phyloP scores from a whole-genome alignment of 2,113 vertebrate species.

The Eulacestoma nigropectus region DNA sequence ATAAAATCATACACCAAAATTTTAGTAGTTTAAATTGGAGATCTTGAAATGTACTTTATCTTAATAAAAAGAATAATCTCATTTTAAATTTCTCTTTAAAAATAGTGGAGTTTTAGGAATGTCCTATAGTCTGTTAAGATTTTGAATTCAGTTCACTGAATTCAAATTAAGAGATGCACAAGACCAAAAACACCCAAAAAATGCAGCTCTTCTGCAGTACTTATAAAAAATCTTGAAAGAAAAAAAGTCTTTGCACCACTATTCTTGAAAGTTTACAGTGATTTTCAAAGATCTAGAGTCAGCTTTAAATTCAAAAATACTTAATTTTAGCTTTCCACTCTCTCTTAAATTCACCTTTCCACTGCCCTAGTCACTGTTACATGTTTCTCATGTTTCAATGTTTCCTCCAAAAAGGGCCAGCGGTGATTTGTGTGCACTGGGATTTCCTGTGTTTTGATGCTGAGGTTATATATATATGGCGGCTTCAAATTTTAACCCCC shows the following conservation, averaged over 20 bases:
- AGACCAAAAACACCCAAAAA: background rate
- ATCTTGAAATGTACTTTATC: background rate
- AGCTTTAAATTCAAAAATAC: background rate
- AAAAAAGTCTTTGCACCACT: background rate
- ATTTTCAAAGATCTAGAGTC: background rate
- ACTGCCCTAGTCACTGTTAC: accelerated
- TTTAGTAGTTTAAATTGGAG: background rate
- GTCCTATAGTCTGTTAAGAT: background rate
- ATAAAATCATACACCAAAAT: background rate
- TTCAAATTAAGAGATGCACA: background rate
- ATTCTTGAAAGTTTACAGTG: background rate
- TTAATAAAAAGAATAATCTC: background rate
- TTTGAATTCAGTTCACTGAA: background rate
- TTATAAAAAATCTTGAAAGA: background rate
- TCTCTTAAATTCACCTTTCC: background rate
- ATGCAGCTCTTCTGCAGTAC: background rate
- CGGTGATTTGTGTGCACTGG: background rate
- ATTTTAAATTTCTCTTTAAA: background rate
- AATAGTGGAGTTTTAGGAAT: background rate
- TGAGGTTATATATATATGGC: background rate
- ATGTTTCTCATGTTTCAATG: background rate
- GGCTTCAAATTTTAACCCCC: background rate
- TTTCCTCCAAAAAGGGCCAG: background rate
- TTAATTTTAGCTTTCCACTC: background rate
- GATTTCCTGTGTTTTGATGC: background rate